Base-by-base conservation (phyloP, 2,888 invertebrate genomes). In the Argyresthia goedartella region DNA sequence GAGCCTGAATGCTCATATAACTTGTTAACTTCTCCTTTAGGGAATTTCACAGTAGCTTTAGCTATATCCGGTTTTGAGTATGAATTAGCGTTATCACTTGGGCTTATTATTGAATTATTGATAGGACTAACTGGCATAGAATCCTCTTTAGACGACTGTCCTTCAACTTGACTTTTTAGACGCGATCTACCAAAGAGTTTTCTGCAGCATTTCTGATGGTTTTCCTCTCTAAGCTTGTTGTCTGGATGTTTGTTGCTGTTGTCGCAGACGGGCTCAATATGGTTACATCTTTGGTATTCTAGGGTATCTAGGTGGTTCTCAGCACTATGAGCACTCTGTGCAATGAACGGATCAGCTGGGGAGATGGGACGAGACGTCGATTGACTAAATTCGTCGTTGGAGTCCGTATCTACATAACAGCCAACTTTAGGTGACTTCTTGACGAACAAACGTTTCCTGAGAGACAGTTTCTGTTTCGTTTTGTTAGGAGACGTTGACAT, bases 361-460 rank as follows among this genome's bases (percentile, higher is more conserved):
- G 86, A 86, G 59, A 80, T 81, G n/a, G 86, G 84, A 51, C 86
- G 74, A 47, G 86, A 86, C 45, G 75, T 64, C 54, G 79, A 74
- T 57, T 80, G 81, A 55, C 63, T 66, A 54, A 76, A 77, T 71
- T 85, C 86, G 58, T 84, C 84, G 59, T 79, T 79, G 36, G 84
- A 86, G 67, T 85, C 86, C 51, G 81, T 75, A 65, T 87, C 86
- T 55, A 85, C 78, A 71, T 78, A 80, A 68, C 87, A 87, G 54
- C 87, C 87, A 61, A 87, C 87, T 79, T 84, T 86, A 39, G 87
- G 86, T 6, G 87, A 87, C 62, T 87, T 87, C 64, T 86, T 87
- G 52, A 86, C 87, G 60, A 87, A 82, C 55, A 87, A 60, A 49
- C 87, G 76, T 64, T 87, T 87, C 41, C 87, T 77, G 60, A 87